A percentile compares a stretch with the other conserved stretches of the same genome.
phyloP scores from a whole-genome alignment of 2,888 invertebrate species.

The Caenorhabditis doughertyi region DNA sequence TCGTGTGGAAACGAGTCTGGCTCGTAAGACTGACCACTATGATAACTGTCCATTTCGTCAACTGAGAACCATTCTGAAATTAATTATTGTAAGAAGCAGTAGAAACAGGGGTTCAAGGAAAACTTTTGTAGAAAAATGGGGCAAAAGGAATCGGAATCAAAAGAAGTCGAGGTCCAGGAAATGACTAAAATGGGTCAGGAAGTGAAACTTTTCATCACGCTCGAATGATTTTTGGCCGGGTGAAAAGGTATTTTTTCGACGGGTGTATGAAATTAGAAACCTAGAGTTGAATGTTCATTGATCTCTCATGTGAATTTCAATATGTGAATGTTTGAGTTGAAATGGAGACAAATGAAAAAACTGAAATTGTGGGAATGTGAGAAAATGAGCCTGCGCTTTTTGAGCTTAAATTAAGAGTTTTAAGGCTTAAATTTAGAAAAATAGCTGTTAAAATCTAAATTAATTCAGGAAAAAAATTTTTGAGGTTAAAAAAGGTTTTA shows the following conservation, averaged over 20 bases:
- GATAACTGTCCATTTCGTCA: constrained; percentile 35
- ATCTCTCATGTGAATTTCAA: not conserved
- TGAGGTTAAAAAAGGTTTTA: no score
- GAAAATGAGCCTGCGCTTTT: no score
- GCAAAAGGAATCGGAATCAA: constrained; percentile 9
- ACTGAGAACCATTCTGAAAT: constrained; percentile 12
- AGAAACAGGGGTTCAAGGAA: not conserved
- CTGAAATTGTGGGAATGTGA: no score
- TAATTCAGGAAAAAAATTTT: no score
- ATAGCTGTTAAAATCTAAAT: no score
- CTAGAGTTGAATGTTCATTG: not conserved
- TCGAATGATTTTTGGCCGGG: constrained; percentile 14
- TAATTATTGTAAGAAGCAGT: not conserved
- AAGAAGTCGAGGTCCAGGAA: not conserved
- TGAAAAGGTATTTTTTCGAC: not conserved
- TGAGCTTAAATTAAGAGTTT: no score
- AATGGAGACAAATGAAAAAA: not conserved
- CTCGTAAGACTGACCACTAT: constrained; percentile 32
- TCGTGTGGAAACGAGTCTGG: constrained; percentile 44
- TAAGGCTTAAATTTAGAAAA: no score
- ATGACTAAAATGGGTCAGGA: constrained; percentile 5
- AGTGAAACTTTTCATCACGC: constrained; percentile 24
- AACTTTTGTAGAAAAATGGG: not conserved
- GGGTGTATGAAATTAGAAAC: not conserved
- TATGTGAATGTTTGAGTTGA: not conserved